A percentile compares a stretch with the other conserved stretches of the same genome.
phyloP scores from a whole-genome alignment of 2,113 vertebrate genomes.

The Petaurus breviceps region DNA sequence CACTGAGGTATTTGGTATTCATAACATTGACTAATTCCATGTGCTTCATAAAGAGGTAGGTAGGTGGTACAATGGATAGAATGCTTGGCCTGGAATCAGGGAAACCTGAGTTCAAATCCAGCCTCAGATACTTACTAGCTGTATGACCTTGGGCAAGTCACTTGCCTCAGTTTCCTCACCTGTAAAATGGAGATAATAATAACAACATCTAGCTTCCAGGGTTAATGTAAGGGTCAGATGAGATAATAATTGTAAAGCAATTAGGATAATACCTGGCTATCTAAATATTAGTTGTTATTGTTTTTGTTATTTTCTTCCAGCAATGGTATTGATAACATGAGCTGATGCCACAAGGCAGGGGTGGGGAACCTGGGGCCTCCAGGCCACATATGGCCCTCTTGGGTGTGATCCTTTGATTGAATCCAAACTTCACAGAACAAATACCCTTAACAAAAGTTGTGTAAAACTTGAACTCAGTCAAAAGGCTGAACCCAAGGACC shows the following conservation, averaged over 20 bases:
- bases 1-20: neutral
- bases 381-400: too few relatives aligned
- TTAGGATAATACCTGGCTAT: neutral
- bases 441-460: too few relatives aligned
- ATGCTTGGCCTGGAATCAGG: neutral
- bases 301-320: neutral
- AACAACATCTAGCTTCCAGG: neutral
- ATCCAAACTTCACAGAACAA: too few relatives aligned
- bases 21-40: neutral
- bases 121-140: neutral
- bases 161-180: neutral
- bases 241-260: neutral
- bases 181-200: neutral
- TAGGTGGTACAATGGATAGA: neutral
- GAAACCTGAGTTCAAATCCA: neutral
- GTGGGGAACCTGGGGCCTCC: too few relatives aligned
- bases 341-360: neutral
- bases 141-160: neutral
- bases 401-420: too few relatives aligned
- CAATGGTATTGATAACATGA: neutral
- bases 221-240: neutral
- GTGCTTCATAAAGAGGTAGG: neutral
- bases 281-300: neutral
- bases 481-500: too few relatives aligned
- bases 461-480: too few relatives aligned